Evolutionary conservation across 2,888 invertebrate species (phyloP).

Genomic region (Caenorhabditis sp.): DNA sequence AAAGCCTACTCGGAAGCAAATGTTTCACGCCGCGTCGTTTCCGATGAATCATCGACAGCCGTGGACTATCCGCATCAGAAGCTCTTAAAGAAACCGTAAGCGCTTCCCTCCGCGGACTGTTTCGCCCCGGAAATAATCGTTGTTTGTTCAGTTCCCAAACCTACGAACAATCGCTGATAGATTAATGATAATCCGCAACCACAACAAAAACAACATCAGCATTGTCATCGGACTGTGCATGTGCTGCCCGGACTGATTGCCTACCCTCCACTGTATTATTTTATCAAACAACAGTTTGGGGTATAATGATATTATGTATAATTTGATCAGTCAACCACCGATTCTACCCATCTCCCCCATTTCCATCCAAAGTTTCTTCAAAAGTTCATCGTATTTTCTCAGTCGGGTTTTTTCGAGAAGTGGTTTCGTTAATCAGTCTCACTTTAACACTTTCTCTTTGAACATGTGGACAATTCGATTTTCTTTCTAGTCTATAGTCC

Average conservation of each 20-base stretch:
- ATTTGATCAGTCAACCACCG: slow-evolving; percentile 34
- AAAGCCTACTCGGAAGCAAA: slow-evolving; percentile 58
- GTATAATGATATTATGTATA: slow-evolving; percentile 60
- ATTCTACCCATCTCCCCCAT: not conserved
- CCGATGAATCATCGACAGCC: slow-evolving; percentile 51
- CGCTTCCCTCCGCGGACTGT: not conserved
- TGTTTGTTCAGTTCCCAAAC: slow-evolving; percentile 61
- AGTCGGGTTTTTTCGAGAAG: not conserved
- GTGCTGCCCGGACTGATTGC: slow-evolving; percentile 4
- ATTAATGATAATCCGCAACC: slow-evolving; percentile 56
- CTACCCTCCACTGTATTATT: too few species aligned
- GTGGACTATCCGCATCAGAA: slow-evolving; percentile 51
- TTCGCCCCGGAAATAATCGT: slow-evolving; percentile 27
- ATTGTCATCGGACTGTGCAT: slow-evolving; percentile 14
- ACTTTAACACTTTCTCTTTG: not conserved
- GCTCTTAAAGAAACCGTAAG: slow-evolving; percentile 58
- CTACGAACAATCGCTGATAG: slow-evolving; percentile 58
- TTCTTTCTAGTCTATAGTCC: slow-evolving; percentile 20
- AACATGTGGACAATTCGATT: not conserved
- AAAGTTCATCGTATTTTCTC: slow-evolving; percentile 7
- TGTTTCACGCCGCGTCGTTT: slow-evolving; percentile 51
- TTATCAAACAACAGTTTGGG: slow-evolving; percentile 31
- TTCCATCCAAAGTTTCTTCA: slow-evolving; percentile 1
- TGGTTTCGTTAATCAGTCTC: not conserved
- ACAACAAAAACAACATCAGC: slow-evolving; percentile 51